Evolutionary conservation across 1,140 invertebrate genomes (phyloP), one percentile per base, ranked within the genome.

Genomic region (Heliconius nattereri): DNA sequence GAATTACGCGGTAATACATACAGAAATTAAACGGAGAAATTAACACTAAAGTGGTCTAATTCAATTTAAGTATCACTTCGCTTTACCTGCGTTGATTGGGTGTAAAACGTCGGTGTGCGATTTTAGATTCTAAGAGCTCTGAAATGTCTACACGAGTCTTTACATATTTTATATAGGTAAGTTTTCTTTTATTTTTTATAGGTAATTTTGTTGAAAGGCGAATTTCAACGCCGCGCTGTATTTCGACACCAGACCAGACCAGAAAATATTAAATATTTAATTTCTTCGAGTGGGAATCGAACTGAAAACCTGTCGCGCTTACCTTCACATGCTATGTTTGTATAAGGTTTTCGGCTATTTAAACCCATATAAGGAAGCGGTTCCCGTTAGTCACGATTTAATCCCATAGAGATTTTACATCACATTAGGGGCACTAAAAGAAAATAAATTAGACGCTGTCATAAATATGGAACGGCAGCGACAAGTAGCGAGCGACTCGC

Each of bases 401-500:
- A 66, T 29, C 60, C 60, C 26, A 23, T 66, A 26, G 26, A 26
- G 60, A 26, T 66, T 66, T 5, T 29, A 66, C 26, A 66, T 66
- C 60, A 66, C 29, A 66, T 66, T 66, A 66, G 11, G 23, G 60
- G 60, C 26, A 66, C 7, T 66, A 66, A 71, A 71, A 71, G 75
- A 57, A 72, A 73, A 37, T 60, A 78, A 73, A 79, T 79, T 54
- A 73, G n/a, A n/a, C 26, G 9, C 40, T 45, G n/a, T 71, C 40
- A 70, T 79, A 75, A 75, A 79, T 35, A 75, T 52, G 54, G 73
- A 75, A 74, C 72, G 75, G 40, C 40, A 19, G 75, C 71, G 71
- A 52, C 75, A 73, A 80, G 40, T 78, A 79, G 60, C 80, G 77
- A 72, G 78, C 81, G 83, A 82, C 77, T 73, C 78, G 74, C 83